These are phyloP conservation scores for Thelaira solivaga DNA, from an alignment of 2,888 invertebrate species.

Conservation along the genomic window DNA sequence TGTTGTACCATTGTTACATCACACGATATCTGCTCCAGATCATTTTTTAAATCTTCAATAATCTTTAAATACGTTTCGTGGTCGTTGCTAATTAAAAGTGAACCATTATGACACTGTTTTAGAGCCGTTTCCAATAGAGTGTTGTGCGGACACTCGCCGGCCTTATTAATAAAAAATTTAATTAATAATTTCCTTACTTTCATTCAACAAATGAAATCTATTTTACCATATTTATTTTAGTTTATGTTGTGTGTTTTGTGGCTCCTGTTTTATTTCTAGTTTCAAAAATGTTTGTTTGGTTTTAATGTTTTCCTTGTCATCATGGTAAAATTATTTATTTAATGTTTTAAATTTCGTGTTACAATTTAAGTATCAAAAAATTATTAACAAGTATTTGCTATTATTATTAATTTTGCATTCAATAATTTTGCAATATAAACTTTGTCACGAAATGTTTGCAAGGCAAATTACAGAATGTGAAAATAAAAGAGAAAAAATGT, in stretches of 20 bases:
- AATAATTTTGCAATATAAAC: constrained; percentile 61
- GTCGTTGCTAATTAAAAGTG: constrained; percentile 65
- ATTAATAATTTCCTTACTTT: not conserved
- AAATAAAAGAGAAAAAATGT: constrained; percentile 1
- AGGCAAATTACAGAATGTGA: too few species aligned
- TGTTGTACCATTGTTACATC: constrained; percentile 71
- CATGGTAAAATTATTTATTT: constrained; percentile 4
- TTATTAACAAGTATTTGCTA: constrained; percentile 64
- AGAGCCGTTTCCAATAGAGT: constrained; percentile 66
- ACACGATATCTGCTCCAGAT: constrained; percentile 71
- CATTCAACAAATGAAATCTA: not conserved
- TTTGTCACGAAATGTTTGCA: constrained; percentile 56
- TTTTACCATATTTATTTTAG: constrained; percentile 46
- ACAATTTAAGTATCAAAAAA: constrained; percentile 41
- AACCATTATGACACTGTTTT: constrained; percentile 64
- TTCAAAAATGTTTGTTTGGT: not conserved
- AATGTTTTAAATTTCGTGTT: constrained; percentile 28
- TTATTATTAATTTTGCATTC: constrained; percentile 70
- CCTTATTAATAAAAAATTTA: constrained; percentile 43
- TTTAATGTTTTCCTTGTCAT: not conserved
- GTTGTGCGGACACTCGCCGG: constrained; percentile 68
- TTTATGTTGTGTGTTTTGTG: not conserved
- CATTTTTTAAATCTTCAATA: constrained; percentile 73
- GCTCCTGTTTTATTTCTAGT: not conserved
- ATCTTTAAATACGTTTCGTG: constrained; percentile 73